Percentiles rank a stretch among this genome's conserved stretches.
Evolutionary conservation across 1,140 invertebrate species (phyloP).

Genomic region (Drosophila setifemur): DNA sequence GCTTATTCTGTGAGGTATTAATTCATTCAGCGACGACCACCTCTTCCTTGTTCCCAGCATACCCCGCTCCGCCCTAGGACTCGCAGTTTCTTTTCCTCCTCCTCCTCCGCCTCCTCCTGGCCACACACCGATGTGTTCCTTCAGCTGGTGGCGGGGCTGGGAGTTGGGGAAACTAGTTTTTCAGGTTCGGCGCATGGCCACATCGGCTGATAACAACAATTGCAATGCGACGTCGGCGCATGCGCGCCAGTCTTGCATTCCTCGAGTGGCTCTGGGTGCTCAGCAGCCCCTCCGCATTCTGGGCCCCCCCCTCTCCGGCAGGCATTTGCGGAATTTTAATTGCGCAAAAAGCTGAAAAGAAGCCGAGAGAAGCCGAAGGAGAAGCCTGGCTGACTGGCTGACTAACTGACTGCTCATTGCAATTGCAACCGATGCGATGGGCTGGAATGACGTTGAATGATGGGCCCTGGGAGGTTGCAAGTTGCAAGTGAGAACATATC

Average conservation of each 20-base stretch:
- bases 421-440: slow-evolving; percentile 27
- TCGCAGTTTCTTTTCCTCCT: neutral
- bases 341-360: slow-evolving; percentile 73
- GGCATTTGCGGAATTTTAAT: slow-evolving; percentile 76
- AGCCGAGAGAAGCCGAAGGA: slow-evolving; percentile 2
- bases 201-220: slow-evolving; percentile 69
- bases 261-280: slow-evolving; percentile 37
- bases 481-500: slow-evolving; percentile 62
- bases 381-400: too few species aligned
- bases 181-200: slow-evolving; percentile 71
- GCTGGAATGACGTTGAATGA: slow-evolving; percentile 38
- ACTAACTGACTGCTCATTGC: slow-evolving; percentile 10
- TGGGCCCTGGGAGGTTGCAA: slow-evolving; percentile 9
- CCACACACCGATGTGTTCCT: slow-evolving; percentile 36
- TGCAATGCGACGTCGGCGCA: slow-evolving; percentile 60
- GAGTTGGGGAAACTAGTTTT: slow-evolving; percentile 80
- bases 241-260: slow-evolving; percentile 58
- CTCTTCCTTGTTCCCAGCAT: neutral
- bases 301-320: neutral
- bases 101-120: slow-evolving; percentile 2
- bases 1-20: too few species aligned
- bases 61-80: slow-evolving; percentile 5
- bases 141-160: too few species aligned
- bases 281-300: neutral
- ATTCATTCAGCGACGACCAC: too few species aligned